Percentiles rank a stretch among this genome's conserved stretches.
These are phyloP conservation scores for Saccopteryx leptura DNA, from an alignment of 2,113 vertebrate genomes.

Conservation along the genomic window DNA sequence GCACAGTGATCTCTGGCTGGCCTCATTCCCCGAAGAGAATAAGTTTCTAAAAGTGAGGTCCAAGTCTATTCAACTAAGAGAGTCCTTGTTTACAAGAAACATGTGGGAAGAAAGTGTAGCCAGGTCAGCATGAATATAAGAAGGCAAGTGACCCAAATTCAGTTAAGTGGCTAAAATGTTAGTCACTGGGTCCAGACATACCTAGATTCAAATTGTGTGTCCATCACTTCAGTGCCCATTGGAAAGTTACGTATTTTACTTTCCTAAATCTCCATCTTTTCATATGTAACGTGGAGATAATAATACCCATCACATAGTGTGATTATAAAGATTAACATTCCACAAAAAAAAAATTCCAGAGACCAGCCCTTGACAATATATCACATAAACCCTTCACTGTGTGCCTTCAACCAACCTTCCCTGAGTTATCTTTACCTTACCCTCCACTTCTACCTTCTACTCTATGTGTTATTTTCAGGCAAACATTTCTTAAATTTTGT, in stretches of 20 bases:
- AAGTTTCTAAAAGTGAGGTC: background rate
- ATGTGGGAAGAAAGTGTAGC: background rate
- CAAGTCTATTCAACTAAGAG: background rate
- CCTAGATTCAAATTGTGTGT: background rate
- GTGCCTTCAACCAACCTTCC: background rate
- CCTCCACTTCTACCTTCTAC: background rate
- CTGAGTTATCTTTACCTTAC: background rate
- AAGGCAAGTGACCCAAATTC: background rate
- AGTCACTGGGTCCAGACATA: background rate
- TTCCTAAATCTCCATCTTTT: background rate
- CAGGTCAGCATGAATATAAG: background rate
- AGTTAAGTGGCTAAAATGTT: background rate
- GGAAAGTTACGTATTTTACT: background rate
- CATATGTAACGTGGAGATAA: background rate
- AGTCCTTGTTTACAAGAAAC: background rate
- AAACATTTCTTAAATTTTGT: background rate
- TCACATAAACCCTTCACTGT: background rate
- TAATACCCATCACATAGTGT: background rate
- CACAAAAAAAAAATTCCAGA: background rate
- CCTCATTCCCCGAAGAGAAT: accelerated
- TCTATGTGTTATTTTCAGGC: background rate
- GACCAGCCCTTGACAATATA: background rate
- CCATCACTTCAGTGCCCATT: background rate
- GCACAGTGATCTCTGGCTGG: background rate
- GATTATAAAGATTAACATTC: background rate